These are phyloP conservation scores for Eleutherodactylus coqui DNA, from an alignment of 2,797 vertebrate genomes.

Conservation along the genomic window DNA sequence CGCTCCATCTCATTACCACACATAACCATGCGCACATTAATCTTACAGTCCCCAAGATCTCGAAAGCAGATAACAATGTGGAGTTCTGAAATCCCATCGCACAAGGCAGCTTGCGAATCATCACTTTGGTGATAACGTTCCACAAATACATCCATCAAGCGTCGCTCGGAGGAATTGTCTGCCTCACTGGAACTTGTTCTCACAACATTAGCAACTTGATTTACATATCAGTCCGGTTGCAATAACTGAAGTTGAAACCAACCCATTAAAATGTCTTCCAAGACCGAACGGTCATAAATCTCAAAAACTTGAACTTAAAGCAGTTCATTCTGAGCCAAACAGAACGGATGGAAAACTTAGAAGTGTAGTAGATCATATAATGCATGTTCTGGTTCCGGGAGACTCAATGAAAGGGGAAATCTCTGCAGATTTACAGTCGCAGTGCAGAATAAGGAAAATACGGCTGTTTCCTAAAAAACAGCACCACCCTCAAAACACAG, in stretches of 20 bases:
- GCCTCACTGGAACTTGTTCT: slow-evolving; percentile 26
- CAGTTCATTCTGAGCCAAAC: slow-evolving; percentile 17
- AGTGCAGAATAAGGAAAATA: neutral
- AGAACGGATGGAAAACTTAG: slow-evolving; percentile 18
- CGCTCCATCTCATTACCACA: slow-evolving; percentile 16
- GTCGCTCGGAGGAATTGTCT: slow-evolving; percentile 10
- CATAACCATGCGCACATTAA: neutral
- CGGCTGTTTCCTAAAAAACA: too few relatives aligned
- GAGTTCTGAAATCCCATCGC: neutral
- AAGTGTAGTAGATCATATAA: slow-evolving; percentile 6
- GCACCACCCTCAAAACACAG: too few relatives aligned
- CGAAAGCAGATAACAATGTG: slow-evolving; percentile 5
- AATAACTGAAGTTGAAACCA: slow-evolving; percentile 43
- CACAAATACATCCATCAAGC: neutral
- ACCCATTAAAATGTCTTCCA: slow-evolving; percentile 37
- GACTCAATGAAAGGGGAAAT: neutral
- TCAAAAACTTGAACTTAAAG: neutral
- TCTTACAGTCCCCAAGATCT: neutral
- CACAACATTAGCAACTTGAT: slow-evolving; percentile 36
- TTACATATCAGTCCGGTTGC: slow-evolving; percentile 31
- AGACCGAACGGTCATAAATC: slow-evolving; percentile 35
- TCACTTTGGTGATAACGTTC: neutral
- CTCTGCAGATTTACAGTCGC: too few relatives aligned
- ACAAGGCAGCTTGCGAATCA: neutral
- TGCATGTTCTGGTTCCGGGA: neutral